Base-by-base conservation (phyloP, 2,113 vertebrate genomes). In the Arvicanthis niloticus region DNA sequence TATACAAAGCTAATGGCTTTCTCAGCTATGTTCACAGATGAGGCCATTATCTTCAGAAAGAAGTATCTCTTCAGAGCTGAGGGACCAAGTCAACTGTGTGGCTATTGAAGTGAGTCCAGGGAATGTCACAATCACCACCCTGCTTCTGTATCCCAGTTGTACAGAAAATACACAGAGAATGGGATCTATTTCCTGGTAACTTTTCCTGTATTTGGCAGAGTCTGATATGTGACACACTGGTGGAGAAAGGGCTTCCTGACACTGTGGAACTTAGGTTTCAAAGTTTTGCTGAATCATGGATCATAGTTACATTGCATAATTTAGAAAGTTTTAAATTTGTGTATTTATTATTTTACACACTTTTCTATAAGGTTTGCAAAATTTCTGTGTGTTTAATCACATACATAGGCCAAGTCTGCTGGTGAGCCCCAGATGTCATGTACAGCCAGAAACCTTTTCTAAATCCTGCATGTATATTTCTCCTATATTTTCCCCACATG, bases 221-320 rank as follows among this genome's bases (percentile, higher is more conserved):
- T 72, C 96, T 34, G 68, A 51, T 4, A 2, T 92, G 91, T 13
- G 51, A 29, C 67, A 88, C 1, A 12, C 7, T 73, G 78, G 48
- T 89, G 34, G 92, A 42, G 7, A 22, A 62, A 9, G 16, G 53
- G 48, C 7, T 89, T 5, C 8, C 3, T 34, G 5, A 84, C 58
- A 58, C 67, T 77, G 58, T 73, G 37, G 65, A 77, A 94, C n/a
- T 93, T 91, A 91, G 22, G 88, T 72, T 34, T 45, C 80, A 37
- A 87, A 81, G 53, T 60, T 92, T 82, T 75, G 37, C 80, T 80
- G 26, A 84, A 62, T 51, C 89, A 37, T 92, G 82, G 13, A 60
- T 13, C 15, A 81, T 7, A 53, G 42, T 88, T 86, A 81, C 26
- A 73, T 12, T 45, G 6, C 1, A 48, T 31, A 51, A 37, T 51